Evolutionary conservation across 2,113 vertebrate species (phyloP), one percentile per base, ranked within the genome.

Genomic region (Scytalopus superciliaris): DNA sequence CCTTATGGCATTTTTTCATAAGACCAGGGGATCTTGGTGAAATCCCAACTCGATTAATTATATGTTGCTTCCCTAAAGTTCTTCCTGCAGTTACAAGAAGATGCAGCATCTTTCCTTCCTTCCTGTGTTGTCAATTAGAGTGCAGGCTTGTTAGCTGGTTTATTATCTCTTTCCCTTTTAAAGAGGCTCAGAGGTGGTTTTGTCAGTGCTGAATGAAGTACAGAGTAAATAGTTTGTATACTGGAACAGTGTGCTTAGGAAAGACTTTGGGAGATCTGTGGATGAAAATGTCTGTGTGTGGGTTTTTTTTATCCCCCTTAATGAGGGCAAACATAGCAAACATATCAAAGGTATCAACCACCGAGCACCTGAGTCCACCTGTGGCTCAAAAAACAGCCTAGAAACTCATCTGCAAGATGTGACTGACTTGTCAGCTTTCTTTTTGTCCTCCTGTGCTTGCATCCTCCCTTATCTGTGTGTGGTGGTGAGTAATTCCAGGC

Each of bases 41-140:
- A 96, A 97, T 97, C 93, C 96, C 90, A 78, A 7, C 80, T 94
- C 49, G 9, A 89, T 96, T 93, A 96, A 96, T 95, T 95, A 93
- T 75, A 47, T 37, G 6, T 72, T 45, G 68, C 85, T 81, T 90
- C 62, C 86, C 88, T 78, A 4, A 90, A 96, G 73, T 94, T 84
- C 64, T 80, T 93, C 67, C 57, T n/a, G 59, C 5, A 6, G 81
- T 69, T 84, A 47, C 25, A 27, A 83, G 78, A 37, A 86, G 81
- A 77, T 6, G n/a, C 47, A 23, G 90, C 87, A 44, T 89, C 84
- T 75, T 72, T 56, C 44, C 90, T 60, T 84, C 64, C 76, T 90
- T 68, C 63, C 88, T 64, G 15, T 73, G 64, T 79, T 86, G 90
- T 96, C 96, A 96, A 96, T 96, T 97, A 97, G 83, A 55, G 69